Percentiles rank a stretch among this genome's conserved stretches.
Conservation (phyloP, 1,140 invertebrate species). For the Phymastichus coffea region DNA sequence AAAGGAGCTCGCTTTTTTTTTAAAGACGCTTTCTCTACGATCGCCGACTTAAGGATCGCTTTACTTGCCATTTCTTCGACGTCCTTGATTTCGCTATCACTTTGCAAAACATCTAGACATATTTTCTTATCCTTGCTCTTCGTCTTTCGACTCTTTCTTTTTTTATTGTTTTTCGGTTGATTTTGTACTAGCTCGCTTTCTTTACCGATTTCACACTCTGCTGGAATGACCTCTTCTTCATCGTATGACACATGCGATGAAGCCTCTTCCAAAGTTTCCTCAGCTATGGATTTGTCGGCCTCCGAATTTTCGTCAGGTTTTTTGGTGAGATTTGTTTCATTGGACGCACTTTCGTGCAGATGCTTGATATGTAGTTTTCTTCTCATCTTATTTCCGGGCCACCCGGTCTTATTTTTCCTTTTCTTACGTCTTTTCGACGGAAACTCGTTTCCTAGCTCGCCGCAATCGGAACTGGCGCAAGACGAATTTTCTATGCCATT, state of each 20-base stretch:
- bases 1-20: background rate
- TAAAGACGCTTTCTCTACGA: background rate
- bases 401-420: constrained; percentile 63
- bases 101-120: constrained; percentile 1
- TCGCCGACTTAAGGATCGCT: constrained; percentile 3
- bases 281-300: background rate
- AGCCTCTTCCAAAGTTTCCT: too few relatives aligned
- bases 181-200: constrained; percentile 6
- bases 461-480: constrained; percentile 53
- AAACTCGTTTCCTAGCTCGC: constrained; percentile 41
- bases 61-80: background rate
- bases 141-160: background rate
- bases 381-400: constrained; percentile 61
- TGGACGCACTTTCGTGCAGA: too few relatives aligned
- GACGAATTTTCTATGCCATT: constrained; percentile 49
- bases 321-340: too few relatives aligned
- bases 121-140: constrained; percentile 9
- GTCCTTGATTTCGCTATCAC: background rate
- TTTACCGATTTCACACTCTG: constrained; percentile 21
- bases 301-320: constrained; percentile 22
- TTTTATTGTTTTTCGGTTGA: background rate
- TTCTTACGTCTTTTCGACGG: constrained; percentile 48
- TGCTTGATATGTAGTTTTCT: constrained; percentile 43
- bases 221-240: constrained; percentile 16
- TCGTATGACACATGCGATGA: background rate